Conservation (phyloP, 2,888 invertebrate species). For the Lordiphosa andalusiaca region DNA sequence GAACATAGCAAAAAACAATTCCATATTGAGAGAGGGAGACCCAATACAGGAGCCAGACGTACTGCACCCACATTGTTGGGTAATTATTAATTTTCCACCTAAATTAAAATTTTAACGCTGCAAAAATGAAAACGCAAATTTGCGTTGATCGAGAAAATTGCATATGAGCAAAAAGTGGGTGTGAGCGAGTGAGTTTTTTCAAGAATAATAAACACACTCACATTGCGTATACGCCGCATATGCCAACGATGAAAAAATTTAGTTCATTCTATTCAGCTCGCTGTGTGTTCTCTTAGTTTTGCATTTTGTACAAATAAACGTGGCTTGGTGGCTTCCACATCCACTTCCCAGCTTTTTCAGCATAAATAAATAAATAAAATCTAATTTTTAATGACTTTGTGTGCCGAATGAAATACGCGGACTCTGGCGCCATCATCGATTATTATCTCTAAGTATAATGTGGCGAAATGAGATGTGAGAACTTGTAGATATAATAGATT, state of each 20-base stretch:
- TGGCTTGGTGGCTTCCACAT: conserved; percentile 21
- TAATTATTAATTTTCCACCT: conserved; percentile 75
- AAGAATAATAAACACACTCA: conserved; percentile 23
- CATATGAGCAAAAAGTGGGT: conserved; percentile 41
- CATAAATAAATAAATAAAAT: conserved; percentile 44
- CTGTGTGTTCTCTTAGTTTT: conserved; percentile 22
- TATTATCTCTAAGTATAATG: conserved; percentile 2
- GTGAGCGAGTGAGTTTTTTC: conserved; percentile 25
- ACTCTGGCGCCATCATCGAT: conserved; percentile 10
- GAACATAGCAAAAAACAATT: conserved; percentile 50
- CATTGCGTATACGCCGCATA: conserved; percentile 63
- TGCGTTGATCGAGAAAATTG: conserved; percentile 67
- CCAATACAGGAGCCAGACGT: conserved; percentile 32
- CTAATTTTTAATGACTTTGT: conserved; percentile 53
- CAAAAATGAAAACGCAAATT: conserved; percentile 33
- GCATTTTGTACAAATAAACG: conserved; percentile 48
- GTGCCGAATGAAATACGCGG: conserved; percentile 26
- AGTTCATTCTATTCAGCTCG: conserved; percentile 43
- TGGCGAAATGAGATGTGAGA: no score
- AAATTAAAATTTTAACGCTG: conserved; percentile 67
- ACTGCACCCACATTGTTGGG: conserved; percentile 70
- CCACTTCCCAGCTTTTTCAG: conserved; percentile 13
- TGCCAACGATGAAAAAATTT: conserved; percentile 18
- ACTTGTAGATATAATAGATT: no score
- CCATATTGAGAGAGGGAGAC: conserved; percentile 2